Evolutionary conservation across 2,113 vertebrate species (phyloP).

Genomic region (Argyrosomus japonicus): DNA sequence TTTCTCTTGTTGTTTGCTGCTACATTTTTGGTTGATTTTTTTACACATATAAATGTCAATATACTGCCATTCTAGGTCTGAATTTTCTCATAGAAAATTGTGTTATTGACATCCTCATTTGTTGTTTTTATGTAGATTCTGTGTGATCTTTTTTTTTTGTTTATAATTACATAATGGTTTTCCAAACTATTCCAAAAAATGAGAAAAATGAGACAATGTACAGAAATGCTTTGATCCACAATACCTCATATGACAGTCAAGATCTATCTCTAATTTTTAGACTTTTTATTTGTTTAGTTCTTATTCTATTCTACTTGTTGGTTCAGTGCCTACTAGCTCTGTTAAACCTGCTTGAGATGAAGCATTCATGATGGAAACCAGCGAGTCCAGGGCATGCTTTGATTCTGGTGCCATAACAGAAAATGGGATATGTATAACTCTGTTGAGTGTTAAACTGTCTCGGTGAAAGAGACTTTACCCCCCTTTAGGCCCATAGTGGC

Average conservation of each 20-base stretch:
- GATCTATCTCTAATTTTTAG: slow-evolving; percentile 83
- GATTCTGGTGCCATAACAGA: slow-evolving; percentile 84
- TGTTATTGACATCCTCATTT: slow-evolving; percentile 92
- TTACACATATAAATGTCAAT: slow-evolving; percentile 89
- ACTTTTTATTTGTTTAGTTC: slow-evolving; percentile 75
- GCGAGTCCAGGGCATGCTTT: slow-evolving; percentile 82
- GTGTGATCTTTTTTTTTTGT: slow-evolving; percentile 87
- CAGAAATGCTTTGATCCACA: slow-evolving; percentile 89
- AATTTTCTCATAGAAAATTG: slow-evolving; percentile 97
- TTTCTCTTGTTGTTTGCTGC: slow-evolving; percentile 97
- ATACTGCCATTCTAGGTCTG: slow-evolving; percentile 93
- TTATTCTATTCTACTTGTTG: slow-evolving; percentile 75
- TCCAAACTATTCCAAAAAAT: slow-evolving; percentile 95
- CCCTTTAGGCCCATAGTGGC: slow-evolving; percentile 73
- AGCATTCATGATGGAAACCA: slow-evolving; percentile 81
- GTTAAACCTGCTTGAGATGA: slow-evolving; percentile 80
- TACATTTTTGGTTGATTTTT: slow-evolving; percentile 88
- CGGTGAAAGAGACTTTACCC: slow-evolving; percentile 84
- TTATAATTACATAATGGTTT: slow-evolving; percentile 89
- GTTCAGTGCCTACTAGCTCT: slow-evolving; percentile 85
- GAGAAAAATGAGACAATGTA: slow-evolving; percentile 84
- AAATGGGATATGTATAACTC: slow-evolving; percentile 81
- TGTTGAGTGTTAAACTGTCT: slow-evolving; percentile 85
- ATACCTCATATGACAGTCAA: slow-evolving; percentile 97
- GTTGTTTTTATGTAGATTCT: slow-evolving; percentile 88